These are phyloP conservation scores for Scaptomyza pallida DNA, from an alignment of 1,140 invertebrate genomes.

Conservation along the genomic window DNA sequence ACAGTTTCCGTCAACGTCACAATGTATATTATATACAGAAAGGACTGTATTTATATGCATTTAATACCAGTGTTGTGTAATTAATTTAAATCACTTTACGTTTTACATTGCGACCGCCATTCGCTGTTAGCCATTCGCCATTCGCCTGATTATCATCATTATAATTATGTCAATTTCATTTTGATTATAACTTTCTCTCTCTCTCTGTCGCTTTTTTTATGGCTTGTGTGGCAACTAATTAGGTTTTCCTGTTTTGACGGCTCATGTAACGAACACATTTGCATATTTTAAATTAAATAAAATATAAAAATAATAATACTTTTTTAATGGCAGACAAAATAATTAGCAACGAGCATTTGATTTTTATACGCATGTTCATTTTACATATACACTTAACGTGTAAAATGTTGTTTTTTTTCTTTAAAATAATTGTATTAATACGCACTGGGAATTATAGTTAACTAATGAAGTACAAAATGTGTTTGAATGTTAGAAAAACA, in stretches of 20 bases:
- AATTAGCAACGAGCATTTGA: constrained; percentile 20
- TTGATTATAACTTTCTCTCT: constrained; percentile 16
- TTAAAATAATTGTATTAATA: background rate
- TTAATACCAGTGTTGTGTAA: constrained; percentile 57
- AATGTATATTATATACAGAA: constrained; percentile 1
- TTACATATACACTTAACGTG: too few species aligned
- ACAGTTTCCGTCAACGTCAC: constrained; percentile 51
- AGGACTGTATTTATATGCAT: constrained; percentile 53
- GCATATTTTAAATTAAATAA: constrained; percentile 27
- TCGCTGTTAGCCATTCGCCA: too few species aligned
- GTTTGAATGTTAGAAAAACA: too few species aligned
- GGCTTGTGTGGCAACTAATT: constrained; percentile 31
- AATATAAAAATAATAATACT: constrained; percentile 18
- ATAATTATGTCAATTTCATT: constrained; percentile 37
- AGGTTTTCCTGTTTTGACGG: constrained; percentile 38
- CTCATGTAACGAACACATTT: constrained; percentile 31
- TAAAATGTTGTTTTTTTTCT: too few species aligned
- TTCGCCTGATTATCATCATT: constrained; percentile 35
- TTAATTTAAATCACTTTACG: constrained; percentile 68
- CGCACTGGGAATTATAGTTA: background rate
- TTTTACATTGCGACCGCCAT: too few species aligned
- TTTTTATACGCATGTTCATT: background rate
- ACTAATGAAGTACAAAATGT: too few species aligned
- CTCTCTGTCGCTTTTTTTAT: constrained; percentile 9
- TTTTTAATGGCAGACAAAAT: constrained; percentile 18